Percentiles rank a stretch among this genome's conserved stretches.
These are phyloP conservation scores for Scolanthus callimorphus DNA, from an alignment of 92 coral and sea anemone species.

Conservation along the genomic window DNA sequence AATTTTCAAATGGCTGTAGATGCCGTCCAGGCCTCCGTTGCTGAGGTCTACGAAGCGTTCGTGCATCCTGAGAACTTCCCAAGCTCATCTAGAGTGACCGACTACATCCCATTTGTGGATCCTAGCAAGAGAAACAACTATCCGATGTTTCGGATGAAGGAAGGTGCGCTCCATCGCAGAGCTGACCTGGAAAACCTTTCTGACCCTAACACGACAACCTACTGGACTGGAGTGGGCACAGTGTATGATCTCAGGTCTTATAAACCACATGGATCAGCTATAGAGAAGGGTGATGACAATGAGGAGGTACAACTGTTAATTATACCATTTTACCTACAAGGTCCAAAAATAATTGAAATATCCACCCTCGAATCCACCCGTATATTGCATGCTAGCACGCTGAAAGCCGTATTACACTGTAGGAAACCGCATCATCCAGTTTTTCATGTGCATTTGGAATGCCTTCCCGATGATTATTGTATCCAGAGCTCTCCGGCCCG, in stretches of 20 bases:
- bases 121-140: conserved; percentile 41
- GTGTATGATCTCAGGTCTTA: not conserved
- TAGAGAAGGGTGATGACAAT: not conserved
- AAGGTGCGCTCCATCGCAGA: conserved; percentile 46
- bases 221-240: conserved; percentile 44
- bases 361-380: too few relatives aligned
- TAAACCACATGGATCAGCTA: not conserved
- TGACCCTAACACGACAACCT: conserved; percentile 31
- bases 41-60: conserved; percentile 47
- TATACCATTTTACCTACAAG: too few relatives aligned
- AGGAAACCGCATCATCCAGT: too few relatives aligned
- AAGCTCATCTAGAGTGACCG: conserved; percentile 20
- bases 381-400: too few relatives aligned
- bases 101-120: conserved; percentile 55
- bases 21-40: conserved; percentile 53
- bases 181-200: conserved; percentile 37
- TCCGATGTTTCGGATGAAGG: conserved; percentile 54
- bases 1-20: conserved; percentile 20
- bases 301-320: too few relatives aligned
- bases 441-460: too few relatives aligned
- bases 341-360: too few relatives aligned
- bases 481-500: too few relatives aligned
- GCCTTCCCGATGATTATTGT: too few relatives aligned
- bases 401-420: too few relatives aligned
- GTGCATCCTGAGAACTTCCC: conserved; percentile 3